phyloP scores from a whole-genome alignment of 2,113 vertebrate genomes.

The Xerus inauris region DNA sequence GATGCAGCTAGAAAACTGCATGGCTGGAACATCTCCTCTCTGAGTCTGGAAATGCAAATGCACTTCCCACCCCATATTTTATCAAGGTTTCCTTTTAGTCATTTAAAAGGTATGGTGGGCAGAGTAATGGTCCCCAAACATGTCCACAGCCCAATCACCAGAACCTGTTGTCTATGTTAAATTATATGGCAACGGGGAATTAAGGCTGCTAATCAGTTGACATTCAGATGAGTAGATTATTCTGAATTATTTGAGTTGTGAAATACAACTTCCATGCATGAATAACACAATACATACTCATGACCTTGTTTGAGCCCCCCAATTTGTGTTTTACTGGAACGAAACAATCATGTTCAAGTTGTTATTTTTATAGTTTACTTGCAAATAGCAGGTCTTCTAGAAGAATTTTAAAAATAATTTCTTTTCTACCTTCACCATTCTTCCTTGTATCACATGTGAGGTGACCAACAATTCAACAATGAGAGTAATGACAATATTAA shows the following conservation, averaged over 20 bases:
- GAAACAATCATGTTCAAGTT: conserved; percentile 19
- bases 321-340: conserved; percentile 18
- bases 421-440: conserved; percentile 36
- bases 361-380: conserved; percentile 48
- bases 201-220: background rate
- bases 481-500: background rate
- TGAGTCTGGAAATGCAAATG: background rate
- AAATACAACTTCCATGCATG: background rate
- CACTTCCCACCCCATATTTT: background rate
- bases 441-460: conserved; percentile 22
- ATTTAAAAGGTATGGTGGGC: background rate
- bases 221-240: background rate
- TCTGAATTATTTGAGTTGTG: background rate
- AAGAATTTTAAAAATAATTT: background rate
- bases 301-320: conserved; percentile 42
- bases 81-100: background rate
- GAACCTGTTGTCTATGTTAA: background rate
- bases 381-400: background rate
- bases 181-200: background rate
- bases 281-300: background rate
- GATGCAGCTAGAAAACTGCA: background rate
- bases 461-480: conserved; percentile 15
- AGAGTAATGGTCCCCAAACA: background rate
- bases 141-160: background rate
- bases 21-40: background rate